Percentiles rank a stretch among this genome's conserved stretches.
phyloP scores from a whole-genome alignment of 2,113 vertebrate species.

The Elephas maximus region DNA sequence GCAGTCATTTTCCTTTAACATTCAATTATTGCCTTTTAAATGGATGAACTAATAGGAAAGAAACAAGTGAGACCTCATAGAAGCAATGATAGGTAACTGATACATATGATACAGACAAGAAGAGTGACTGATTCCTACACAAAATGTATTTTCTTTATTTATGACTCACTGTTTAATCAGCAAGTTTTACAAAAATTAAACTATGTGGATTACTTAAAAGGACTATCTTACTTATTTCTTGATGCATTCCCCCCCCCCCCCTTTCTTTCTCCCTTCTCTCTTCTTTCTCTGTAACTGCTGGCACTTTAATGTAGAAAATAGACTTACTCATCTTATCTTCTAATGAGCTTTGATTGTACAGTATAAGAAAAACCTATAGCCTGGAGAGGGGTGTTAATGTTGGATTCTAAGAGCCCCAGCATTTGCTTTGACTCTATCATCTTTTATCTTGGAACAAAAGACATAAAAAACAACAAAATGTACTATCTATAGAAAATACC shows the following conservation, averaged over 20 bases:
- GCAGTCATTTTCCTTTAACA: constrained; percentile 33
- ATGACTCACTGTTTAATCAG: constrained; percentile 7
- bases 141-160: constrained; percentile 34
- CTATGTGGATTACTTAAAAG: background rate
- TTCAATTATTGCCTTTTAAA: constrained; percentile 18
- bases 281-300: constrained; percentile 45
- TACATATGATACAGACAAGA: background rate
- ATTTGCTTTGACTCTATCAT: constrained; percentile 83
- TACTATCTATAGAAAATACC: constrained; percentile 80
- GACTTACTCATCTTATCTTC: constrained; percentile 81
- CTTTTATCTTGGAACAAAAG: constrained; percentile 83
- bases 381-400: constrained; percentile 74
- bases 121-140: background rate
- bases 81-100: background rate
- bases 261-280: background rate
- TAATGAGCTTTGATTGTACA: constrained; percentile 81
- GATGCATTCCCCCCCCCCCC: background rate
- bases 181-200: background rate
- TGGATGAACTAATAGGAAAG: constrained; percentile 29
- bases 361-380: constrained; percentile 81
- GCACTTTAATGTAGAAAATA: constrained; percentile 77
- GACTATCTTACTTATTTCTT: constrained; percentile 24
- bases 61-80: background rate
- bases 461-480: constrained; percentile 82
- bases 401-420: constrained; percentile 77